Evolutionary conservation across 2,113 vertebrate species (phyloP).

Genomic region (Eidolon helvum): DNA sequence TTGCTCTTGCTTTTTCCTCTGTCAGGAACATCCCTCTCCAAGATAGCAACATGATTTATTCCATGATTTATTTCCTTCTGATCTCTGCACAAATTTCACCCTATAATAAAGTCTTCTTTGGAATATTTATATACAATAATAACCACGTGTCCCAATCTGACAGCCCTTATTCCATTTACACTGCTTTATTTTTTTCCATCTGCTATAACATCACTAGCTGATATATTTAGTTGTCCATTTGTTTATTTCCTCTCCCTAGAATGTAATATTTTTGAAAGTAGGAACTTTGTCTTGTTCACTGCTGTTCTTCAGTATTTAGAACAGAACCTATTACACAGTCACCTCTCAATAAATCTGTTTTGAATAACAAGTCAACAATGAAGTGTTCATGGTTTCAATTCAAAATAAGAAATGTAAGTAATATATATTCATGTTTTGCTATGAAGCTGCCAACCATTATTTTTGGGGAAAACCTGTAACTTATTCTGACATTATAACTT

Average conservation of each 20-base stretch:
- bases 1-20: neutral
- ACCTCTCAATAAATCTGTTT: neutral
- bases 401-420: neutral
- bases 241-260: neutral
- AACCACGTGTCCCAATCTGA: neutral
- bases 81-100: neutral
- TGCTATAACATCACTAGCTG: neutral
- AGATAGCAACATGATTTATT: neutral
- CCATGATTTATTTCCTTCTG: neutral
- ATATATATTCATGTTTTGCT: neutral
- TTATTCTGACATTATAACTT: neutral
- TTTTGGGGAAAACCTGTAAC: neutral
- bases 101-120: neutral
- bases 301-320: neutral
- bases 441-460: neutral
- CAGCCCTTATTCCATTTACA: neutral
- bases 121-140: neutral
- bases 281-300: neutral
- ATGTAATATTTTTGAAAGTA: neutral
- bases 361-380: neutral
- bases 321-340: neutral
- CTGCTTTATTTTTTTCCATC: neutral
- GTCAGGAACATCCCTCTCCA: neutral
- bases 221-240: neutral
- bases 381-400: neutral